A percentile compares a stretch with the other conserved stretches of the same genome.
These are phyloP conservation scores for Erannis defoliaria DNA, from an alignment of 2,888 invertebrate species.

Conservation along the genomic window DNA sequence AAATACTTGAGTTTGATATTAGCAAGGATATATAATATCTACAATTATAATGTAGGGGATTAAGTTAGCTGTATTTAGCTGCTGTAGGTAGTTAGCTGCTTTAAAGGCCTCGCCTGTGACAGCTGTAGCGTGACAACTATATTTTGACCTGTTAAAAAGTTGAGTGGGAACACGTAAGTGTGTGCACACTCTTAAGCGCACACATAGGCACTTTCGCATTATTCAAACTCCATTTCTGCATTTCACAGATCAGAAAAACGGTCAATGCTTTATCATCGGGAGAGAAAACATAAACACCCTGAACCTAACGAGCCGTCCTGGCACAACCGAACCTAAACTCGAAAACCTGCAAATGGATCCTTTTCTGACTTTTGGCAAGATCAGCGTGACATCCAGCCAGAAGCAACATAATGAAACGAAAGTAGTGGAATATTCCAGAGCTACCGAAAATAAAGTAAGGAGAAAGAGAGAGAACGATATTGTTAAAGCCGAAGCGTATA, in stretches of 20 bases:
- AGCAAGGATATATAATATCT: no score
- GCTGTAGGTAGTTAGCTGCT: no score
- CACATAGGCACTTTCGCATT: no score
- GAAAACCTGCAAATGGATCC: conserved; percentile 83
- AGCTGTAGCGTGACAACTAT: no score
- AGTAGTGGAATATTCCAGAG: conserved; percentile 62
- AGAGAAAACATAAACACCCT: conserved; percentile 89
- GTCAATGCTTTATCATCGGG: conserved; percentile 88
- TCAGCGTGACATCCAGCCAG: conserved; percentile 70
- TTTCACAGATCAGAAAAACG: conserved; percentile 86
- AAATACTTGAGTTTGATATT: no score
- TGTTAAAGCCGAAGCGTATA: conserved; percentile 90
- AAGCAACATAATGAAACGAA: conserved; percentile 69
- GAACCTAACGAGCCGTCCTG: conserved; percentile 80
- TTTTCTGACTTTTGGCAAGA: conserved; percentile 68
- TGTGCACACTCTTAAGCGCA: no score
- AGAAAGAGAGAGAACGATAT: conserved; percentile 89
- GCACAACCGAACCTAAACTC: conserved; percentile 74
- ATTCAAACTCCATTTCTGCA: not conserved
- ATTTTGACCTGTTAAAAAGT: no score
- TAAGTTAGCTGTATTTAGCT: no score
- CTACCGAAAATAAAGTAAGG: conserved; percentile 78
- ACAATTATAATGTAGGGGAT: no score
- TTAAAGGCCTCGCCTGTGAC: no score
- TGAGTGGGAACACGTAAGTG: no score